Conservation (phyloP, 2,113 vertebrate species). For the Takifugu flavidus region DNA sequence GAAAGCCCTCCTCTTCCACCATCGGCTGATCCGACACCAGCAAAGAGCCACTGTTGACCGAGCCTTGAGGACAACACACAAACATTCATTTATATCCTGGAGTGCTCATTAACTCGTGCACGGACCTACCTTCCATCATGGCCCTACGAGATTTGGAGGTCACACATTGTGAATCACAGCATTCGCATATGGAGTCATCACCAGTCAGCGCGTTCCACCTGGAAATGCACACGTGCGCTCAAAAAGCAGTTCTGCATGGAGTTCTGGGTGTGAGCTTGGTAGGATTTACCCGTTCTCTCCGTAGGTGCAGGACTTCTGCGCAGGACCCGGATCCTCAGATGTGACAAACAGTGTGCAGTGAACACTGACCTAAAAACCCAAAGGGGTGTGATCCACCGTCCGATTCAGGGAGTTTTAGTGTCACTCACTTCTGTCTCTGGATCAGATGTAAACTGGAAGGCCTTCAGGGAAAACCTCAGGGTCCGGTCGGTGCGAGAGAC, state of each 20-base stretch:
- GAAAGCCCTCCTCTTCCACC: constrained; percentile 15
- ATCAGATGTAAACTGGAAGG: constrained; percentile 68
- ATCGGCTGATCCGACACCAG: constrained; percentile 50
- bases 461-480: constrained; percentile 62
- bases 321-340: constrained; percentile 40
- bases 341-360: constrained; percentile 60
- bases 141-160: constrained; percentile 37
- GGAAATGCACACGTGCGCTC: not conserved
- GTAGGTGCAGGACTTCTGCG: constrained; percentile 72
- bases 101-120: not conserved
- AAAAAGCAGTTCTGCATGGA: not conserved
- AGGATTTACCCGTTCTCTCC: constrained; percentile 28
- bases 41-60: constrained; percentile 43
- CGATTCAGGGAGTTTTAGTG: not conserved
- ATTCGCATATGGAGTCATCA: constrained; percentile 64
- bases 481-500: constrained; percentile 43
- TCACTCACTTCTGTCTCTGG: constrained; percentile 22
- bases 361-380: constrained; percentile 53
- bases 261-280: not conserved
- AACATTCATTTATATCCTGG: not conserved
- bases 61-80: constrained; percentile 32
- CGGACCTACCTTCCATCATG: constrained; percentile 52
- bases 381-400: not conserved
- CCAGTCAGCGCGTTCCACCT: constrained; percentile 70
- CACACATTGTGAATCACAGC: constrained; percentile 67